Base-by-base conservation (phyloP, 2,888 invertebrate genomes). In the Spodoptera exigua region DNA sequence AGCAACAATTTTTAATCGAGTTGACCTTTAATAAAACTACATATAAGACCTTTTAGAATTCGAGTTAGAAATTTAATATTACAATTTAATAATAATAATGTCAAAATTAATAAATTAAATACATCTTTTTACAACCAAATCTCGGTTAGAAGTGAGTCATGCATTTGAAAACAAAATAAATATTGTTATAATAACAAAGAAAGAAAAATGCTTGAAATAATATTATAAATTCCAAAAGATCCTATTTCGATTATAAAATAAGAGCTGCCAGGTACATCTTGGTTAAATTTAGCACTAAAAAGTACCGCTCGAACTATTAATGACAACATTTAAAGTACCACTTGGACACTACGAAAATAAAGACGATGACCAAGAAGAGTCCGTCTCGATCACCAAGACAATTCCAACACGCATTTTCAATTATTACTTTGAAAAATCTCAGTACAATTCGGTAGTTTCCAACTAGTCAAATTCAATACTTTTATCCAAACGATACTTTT, bases 1-100 rank as follows among this genome's bases (percentile, higher is more conserved):
- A 0, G 4, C 21, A 21, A 21, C 21, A 0, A 21, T 3, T 21
- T 0, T 3, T 5, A 5, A 27, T 9, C 5, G 27, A 27, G 7
- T 7, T 27, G 27, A 27, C 7, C 27, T 27, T 7, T 9, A 5
- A 27, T 27, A 27, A 27, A 43, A 60, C 44, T 48, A 63, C 13
- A 43, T 46, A 63, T 68, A 63, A 63, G 68, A 63, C 68, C 62
- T 63, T 63, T 68, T 5, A 68, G 62, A 63, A 63, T 63, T 63
- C 62, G 62, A 63, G 61, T 61, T 27, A 27, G 4, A 9, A 9
- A 21, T 3, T 34, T 3, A 11, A 21, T 36, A 55, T 2, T 58
- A 12, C 16, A 40, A 39, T 16, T 39, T 16, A 13, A 37, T 11
- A 32, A 61, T 17, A 21, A 67, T 67, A 68, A 67, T 37, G 45